Conservation (phyloP, 2,113 vertebrate genomes). For the Ochotona curzoniae region DNA sequence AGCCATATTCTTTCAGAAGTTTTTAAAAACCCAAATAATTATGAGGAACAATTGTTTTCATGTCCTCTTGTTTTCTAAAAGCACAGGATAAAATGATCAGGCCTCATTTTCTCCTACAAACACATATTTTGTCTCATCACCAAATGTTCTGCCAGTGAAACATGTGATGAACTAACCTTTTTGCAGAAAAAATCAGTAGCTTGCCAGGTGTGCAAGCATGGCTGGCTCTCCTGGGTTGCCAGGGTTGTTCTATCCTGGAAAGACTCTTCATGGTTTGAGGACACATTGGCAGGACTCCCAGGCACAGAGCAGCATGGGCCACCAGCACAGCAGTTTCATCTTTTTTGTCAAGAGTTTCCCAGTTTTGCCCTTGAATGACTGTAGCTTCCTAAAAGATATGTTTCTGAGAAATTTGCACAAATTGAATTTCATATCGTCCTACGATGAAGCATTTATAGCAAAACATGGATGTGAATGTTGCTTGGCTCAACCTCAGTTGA, state of each 20-base stretch:
- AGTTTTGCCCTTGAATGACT: conserved; percentile 28
- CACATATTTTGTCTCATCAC: not conserved
- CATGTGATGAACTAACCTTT: not conserved
- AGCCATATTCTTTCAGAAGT: not conserved
- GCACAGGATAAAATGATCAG: not conserved
- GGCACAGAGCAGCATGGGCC: not conserved
- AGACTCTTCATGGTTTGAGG: not conserved
- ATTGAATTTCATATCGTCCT: conserved; percentile 51
- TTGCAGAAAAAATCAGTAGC: not conserved
- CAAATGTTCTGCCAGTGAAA: conserved; percentile 43
- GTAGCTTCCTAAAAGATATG: not conserved
- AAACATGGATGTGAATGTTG: conserved; percentile 27
- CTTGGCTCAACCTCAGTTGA: too few species aligned
- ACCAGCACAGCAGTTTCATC: not conserved
- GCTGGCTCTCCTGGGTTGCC: not conserved
- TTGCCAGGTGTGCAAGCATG: conserved; percentile 31
- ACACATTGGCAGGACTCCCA: not conserved
- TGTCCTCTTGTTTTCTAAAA: conserved; percentile 45
- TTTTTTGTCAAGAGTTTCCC: not conserved
- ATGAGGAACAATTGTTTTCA: not conserved
- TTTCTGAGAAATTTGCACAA: conserved; percentile 24
- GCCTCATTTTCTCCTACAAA: not conserved
- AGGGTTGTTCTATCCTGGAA: not conserved
- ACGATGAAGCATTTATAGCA: conserved; percentile 28
- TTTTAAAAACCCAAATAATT: conserved; percentile 11